Evolutionary conservation across 2,113 vertebrate species (phyloP).

Genomic region (Chamaea fasciata): DNA sequence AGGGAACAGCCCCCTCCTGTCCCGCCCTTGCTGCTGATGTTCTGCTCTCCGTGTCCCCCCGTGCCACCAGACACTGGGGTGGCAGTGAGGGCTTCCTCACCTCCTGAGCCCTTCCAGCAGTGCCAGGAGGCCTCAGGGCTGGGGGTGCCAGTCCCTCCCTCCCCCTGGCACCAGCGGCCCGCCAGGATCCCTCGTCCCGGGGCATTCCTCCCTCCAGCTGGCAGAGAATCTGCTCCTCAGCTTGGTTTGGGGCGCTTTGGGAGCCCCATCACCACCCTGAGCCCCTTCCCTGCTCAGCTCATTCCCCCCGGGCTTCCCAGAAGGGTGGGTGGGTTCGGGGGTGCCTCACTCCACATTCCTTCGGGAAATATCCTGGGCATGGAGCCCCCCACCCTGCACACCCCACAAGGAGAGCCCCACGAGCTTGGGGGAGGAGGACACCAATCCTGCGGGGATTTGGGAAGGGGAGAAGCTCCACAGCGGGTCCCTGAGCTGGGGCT

Average conservation of each 20-base stretch:
- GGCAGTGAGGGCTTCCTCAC: not conserved
- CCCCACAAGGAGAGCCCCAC: not conserved
- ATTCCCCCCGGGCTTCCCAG: accelerated
- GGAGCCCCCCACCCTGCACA: not conserved
- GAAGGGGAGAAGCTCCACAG: not conserved
- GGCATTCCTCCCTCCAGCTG: not conserved
- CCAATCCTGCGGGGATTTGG: accelerated
- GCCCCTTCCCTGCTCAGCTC: not conserved
- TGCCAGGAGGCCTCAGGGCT: not conserved
- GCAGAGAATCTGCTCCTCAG: not conserved
- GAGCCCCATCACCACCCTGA: not conserved
- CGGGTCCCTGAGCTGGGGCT: not conserved
- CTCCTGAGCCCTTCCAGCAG: not conserved
- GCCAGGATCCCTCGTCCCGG: accelerated
- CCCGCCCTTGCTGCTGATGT: accelerated
- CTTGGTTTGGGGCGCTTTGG: not conserved
- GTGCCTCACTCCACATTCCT: accelerated
- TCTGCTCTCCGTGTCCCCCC: not conserved
- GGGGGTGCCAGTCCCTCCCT: not conserved
- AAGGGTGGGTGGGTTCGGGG: not conserved
- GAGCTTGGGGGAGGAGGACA: not conserved
- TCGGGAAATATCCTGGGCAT: accelerated
- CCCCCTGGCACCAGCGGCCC: not conserved
- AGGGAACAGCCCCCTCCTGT: accelerated
- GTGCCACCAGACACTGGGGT: not conserved